These are phyloP conservation scores for Tricholaema leucomelas DNA, from an alignment of 2,113 vertebrate genomes.

Conservation along the genomic window DNA sequence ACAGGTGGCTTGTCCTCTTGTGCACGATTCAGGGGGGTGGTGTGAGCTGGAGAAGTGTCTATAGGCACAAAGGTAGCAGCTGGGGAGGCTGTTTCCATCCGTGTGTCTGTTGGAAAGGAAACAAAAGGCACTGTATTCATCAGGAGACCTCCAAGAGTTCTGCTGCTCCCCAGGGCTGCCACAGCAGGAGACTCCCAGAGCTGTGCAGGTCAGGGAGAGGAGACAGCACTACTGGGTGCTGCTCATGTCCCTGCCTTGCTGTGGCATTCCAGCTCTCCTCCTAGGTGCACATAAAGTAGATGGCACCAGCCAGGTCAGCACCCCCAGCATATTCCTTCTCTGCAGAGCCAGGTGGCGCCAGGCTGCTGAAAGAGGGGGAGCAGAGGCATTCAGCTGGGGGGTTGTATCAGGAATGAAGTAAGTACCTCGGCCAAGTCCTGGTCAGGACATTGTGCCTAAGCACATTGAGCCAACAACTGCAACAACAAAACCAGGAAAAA, in stretches of 20 bases:
- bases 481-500: background rate
- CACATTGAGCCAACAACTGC: background rate
- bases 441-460: background rate
- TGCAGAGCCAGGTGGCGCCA: rapidly evolving
- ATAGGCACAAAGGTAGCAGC: background rate
- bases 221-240: background rate
- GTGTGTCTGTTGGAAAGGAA: background rate
- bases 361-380: background rate
- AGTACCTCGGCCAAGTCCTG: background rate
- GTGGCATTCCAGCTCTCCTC: rapidly evolving
- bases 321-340: background rate
- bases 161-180: background rate
- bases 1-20: rapidly evolving
- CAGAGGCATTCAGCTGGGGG: background rate
- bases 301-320: background rate
- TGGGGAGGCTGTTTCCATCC: rapidly evolving
- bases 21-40: background rate
- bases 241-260: background rate
- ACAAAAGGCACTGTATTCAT: rapidly evolving
- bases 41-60: background rate
- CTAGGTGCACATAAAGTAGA: background rate
- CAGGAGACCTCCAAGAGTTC: background rate
- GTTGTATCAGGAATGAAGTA: background rate
- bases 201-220: background rate
- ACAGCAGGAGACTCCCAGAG: background rate